Evolutionary conservation across 2,888 invertebrate genomes (phyloP).

Genomic region (Neria commutata): DNA sequence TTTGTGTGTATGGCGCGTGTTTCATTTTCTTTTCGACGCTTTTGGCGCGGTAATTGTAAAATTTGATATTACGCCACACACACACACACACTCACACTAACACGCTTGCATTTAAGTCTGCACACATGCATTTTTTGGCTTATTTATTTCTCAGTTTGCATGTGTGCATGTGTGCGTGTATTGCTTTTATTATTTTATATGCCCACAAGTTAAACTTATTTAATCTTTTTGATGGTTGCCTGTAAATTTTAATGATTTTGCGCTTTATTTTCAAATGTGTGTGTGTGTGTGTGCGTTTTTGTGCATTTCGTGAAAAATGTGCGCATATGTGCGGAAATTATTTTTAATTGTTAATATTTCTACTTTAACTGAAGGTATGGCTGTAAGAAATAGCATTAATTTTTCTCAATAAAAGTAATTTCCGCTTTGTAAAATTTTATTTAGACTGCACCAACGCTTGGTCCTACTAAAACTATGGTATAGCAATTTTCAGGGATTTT

Average conservation of each 20-base stretch:
- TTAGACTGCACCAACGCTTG: too few species aligned
- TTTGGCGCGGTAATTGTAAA: too few species aligned
- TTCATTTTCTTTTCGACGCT: too few species aligned
- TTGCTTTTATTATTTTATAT: constrained; percentile 25
- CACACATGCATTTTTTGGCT: too few species aligned
- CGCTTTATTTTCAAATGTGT: background rate
- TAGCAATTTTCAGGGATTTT: too few species aligned
- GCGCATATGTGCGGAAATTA: constrained; percentile 46
- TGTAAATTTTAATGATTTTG: constrained; percentile 48
- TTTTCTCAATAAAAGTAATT: too few species aligned
- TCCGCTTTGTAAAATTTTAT: too few species aligned
- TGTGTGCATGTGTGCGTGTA: too few species aligned
- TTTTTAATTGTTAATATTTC: constrained; percentile 42
- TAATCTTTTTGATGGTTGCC: constrained; percentile 45
- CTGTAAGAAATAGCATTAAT: background rate
- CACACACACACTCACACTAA: background rate
- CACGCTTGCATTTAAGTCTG: background rate
- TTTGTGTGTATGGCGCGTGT: too few species aligned
- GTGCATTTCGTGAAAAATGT: constrained; percentile 29
- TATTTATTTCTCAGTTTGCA: too few species aligned
- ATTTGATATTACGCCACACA: too few species aligned
- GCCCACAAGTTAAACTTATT: constrained; percentile 27
- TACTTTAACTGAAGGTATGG: constrained; percentile 33
- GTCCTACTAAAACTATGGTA: too few species aligned
- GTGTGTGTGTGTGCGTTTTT: background rate